These are phyloP conservation scores for Aphodius granarius DNA, from an alignment of 2,888 invertebrate species.

Conservation along the genomic window DNA sequence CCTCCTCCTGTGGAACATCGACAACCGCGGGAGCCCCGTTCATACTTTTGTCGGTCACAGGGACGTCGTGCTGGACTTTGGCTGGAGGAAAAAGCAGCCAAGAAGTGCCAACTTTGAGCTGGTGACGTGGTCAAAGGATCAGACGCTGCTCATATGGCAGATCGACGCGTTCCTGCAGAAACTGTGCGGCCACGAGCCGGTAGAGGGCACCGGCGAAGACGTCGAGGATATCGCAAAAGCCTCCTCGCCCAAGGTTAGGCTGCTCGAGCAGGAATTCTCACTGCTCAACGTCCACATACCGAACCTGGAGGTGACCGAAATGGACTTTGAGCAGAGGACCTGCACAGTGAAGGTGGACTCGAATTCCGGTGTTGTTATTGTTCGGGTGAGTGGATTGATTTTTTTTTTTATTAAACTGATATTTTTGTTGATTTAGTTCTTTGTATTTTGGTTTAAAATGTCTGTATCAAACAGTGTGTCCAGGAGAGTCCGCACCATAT, in stretches of 20 bases:
- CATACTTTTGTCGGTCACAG: constrained; percentile 93
- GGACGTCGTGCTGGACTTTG: constrained; percentile 93
- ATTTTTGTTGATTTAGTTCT: no score
- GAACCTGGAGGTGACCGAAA: constrained; percentile 64
- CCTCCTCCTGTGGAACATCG: constrained; percentile 75
- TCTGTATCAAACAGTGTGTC: neutral
- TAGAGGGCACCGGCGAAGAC: constrained; percentile 31
- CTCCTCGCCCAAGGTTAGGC: constrained; percentile 57
- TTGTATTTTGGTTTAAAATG: no score
- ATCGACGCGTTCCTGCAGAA: constrained; percentile 85
- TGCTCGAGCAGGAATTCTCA: constrained; percentile 75
- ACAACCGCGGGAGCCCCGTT: constrained; percentile 72
- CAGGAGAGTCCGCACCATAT: no score
- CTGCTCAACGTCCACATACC: constrained; percentile 74
- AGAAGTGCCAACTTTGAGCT: constrained; percentile 73
- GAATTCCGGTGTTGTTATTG: constrained; percentile 43
- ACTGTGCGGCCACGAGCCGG: constrained; percentile 73
- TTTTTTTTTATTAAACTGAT: no score
- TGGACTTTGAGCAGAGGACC: constrained; percentile 58
- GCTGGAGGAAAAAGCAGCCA: constrained; percentile 77
- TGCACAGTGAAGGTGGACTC: constrained; percentile 62
- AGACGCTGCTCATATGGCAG: constrained; percentile 87
- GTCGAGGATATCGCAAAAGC: constrained; percentile 33
- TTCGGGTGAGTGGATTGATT: neutral
- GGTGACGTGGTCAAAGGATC: constrained; percentile 95